phyloP scores from a whole-genome alignment of 1,140 invertebrate genomes.

The Drosophila nasuta region DNA sequence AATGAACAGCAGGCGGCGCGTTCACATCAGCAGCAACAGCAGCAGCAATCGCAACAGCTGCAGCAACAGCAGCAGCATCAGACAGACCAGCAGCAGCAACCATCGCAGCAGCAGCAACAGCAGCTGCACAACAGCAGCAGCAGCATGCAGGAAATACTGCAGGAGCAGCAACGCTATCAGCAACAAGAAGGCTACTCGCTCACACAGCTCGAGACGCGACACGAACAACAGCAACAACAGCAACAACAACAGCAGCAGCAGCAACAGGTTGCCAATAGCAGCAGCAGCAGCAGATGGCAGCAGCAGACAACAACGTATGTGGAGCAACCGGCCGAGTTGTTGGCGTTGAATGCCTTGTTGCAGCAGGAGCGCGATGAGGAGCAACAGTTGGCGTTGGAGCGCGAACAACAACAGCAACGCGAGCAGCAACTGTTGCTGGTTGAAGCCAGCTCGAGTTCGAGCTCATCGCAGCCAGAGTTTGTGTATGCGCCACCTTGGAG shows the following conservation, averaged over 20 bases:
- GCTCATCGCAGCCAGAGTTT: slow-evolving; percentile 31
- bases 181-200: slow-evolving; percentile 81
- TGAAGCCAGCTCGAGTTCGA: slow-evolving; percentile 44
- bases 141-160: slow-evolving; percentile 70
- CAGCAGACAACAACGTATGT: slow-evolving; percentile 22
- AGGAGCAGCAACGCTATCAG: slow-evolving; percentile 80
- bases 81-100: slow-evolving; percentile 20
- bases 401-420: slow-evolving; percentile 41
- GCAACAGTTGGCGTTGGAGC: slow-evolving; percentile 73
- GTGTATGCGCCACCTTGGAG: slow-evolving; percentile 27
- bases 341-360: slow-evolving; percentile 75
- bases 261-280: slow-evolving; percentile 17
- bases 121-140: slow-evolving; percentile 31
- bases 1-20: slow-evolving; percentile 54
- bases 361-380: slow-evolving; percentile 80
- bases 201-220: slow-evolving; percentile 77
- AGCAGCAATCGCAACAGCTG: slow-evolving; percentile 28
- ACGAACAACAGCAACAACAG: slow-evolving; percentile 64
- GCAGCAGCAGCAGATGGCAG: not conserved
- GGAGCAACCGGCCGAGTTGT: slow-evolving; percentile 48
- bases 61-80: slow-evolving; percentile 15
- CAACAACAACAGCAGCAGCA: slow-evolving; percentile 25
- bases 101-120: slow-evolving; percentile 9
- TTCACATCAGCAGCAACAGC: slow-evolving; percentile 21
- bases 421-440: slow-evolving; percentile 40